Base-by-base conservation (phyloP, 1,140 invertebrate species). In the Scaptomyza montana region DNA sequence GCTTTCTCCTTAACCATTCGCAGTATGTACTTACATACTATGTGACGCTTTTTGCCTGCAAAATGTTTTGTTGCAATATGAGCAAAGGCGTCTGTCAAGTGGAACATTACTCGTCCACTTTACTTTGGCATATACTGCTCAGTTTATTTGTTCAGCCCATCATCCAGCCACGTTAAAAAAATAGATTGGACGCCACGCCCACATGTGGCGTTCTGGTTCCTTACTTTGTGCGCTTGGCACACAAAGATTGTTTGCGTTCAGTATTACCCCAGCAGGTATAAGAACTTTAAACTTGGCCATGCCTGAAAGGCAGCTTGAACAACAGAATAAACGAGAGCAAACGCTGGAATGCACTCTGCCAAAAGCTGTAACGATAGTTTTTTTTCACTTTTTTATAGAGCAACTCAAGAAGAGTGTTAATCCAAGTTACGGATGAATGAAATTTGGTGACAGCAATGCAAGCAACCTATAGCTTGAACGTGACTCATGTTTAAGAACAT, bases 111-210 rank as follows among this genome's bases (percentile, higher is more conserved):
- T 57, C 53, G 54, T 49, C 53, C 57, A 25, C 21, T 67, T 74
- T 49, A 16, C 16, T 16, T 16, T 16, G 16, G 16, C 16, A 16
- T 16, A 16, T 16, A 19, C 43, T 47, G 21, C 28, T 47, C 33
- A 51, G 13, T 16, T 47, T n/a, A 16, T n/a, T 36, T 12, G 5
- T 30, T 16, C 30, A 62, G 33, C 7, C 25, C 50, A n/a, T n/a
- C 28, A 10, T 28, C 10, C 13, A 71, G 66, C 79, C 61, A n/a
- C 39, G 63, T 78, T 71, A 61, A 53, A 51, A 60, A 49, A 25
- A 25, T 25, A 25, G 21, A 25, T 25, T 43, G 43, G 30, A 46
- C n/a, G 47, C 12, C 49, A 53, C 47, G 65, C 49, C 49, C 36
- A 39, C 10, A 30, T 7, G 21, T 8, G 4, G 16, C 46, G 9